Conservation (phyloP, 2,113 vertebrate species). For the Eretmochelys imbricata region DNA sequence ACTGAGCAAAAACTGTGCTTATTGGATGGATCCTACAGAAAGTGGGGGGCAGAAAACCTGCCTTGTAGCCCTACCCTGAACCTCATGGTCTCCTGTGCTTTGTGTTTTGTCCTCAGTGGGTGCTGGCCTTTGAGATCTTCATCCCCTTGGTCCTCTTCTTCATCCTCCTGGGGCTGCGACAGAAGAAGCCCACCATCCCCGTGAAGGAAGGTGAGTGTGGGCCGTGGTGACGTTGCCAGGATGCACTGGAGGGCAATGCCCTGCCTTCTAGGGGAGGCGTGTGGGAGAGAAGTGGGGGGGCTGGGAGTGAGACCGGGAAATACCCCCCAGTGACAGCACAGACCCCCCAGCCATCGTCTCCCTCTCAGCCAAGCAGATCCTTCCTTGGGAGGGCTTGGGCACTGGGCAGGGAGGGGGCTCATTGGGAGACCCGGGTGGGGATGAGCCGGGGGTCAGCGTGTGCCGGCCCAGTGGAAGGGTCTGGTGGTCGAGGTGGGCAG, state of each 20-base stretch:
- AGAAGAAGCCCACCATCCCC: slow-evolving; percentile 95
- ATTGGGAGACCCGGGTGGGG: no score
- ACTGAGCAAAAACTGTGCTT: neutral
- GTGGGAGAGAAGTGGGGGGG: no score
- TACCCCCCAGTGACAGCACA: neutral
- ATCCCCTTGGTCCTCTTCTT: slow-evolving; percentile 97
- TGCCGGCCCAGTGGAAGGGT: neutral
- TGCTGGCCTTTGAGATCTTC: slow-evolving; percentile 96
- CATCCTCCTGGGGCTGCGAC: slow-evolving; percentile 92
- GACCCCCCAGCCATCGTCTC: neutral
- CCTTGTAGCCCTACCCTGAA: neutral
- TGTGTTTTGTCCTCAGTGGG: slow-evolving; percentile 84
- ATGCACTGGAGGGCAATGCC: neutral
- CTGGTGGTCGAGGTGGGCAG: neutral
- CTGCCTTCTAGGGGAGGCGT: neutral
- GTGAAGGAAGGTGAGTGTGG: slow-evolving; percentile 93
- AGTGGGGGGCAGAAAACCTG: neutral
- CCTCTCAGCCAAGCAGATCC: no score
- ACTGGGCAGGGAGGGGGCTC: neutral
- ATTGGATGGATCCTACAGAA: neutral
- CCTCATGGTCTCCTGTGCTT: neutral
- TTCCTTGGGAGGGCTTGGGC: no score
- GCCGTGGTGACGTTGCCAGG: rapidly evolving
- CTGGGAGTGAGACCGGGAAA: no score
- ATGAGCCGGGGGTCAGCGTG: neutral